phyloP scores from a whole-genome alignment of 2,797 vertebrate species.

The Falco novaeseelandiae region DNA sequence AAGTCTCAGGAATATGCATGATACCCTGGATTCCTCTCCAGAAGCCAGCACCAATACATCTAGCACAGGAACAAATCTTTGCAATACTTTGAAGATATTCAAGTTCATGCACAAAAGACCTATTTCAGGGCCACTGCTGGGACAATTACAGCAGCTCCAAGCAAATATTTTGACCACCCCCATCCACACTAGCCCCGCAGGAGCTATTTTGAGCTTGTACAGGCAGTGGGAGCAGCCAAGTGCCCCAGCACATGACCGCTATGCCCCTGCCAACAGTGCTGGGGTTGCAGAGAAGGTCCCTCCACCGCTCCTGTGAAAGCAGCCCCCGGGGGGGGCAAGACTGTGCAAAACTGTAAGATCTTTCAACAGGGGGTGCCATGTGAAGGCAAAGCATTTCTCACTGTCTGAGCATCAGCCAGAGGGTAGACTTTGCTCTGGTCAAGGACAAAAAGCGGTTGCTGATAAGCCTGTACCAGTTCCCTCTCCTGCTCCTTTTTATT shows the following conservation, averaged over 20 bases:
- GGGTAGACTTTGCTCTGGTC: not conserved
- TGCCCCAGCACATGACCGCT: fast-evolving
- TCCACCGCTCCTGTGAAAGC: not conserved
- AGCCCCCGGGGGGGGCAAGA: fast-evolving
- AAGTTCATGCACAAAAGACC: not conserved
- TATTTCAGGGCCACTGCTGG: not conserved
- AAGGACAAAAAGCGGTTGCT: not conserved
- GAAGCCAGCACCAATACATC: not conserved
- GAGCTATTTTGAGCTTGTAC: not conserved
- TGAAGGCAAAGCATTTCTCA: fast-evolving
- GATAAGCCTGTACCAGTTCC: not conserved
- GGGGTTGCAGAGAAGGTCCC: not conserved
- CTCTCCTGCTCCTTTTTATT: not conserved
- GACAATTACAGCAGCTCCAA: not conserved
- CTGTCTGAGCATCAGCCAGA: not conserved
- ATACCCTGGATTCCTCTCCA: not conserved
- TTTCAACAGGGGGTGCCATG: not conserved
- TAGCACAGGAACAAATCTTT: not conserved
- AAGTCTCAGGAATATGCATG: fast-evolving
- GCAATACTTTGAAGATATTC: not conserved
- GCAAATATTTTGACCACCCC: not conserved
- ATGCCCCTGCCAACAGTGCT: fast-evolving
- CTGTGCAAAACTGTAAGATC: not conserved
- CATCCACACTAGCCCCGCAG: not conserved
- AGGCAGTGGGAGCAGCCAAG: fast-evolving